A percentile compares a stretch with the other conserved stretches of the same genome.
Conservation (phyloP, 2,113 vertebrate genomes). For the Engystomops pustulosus region DNA sequence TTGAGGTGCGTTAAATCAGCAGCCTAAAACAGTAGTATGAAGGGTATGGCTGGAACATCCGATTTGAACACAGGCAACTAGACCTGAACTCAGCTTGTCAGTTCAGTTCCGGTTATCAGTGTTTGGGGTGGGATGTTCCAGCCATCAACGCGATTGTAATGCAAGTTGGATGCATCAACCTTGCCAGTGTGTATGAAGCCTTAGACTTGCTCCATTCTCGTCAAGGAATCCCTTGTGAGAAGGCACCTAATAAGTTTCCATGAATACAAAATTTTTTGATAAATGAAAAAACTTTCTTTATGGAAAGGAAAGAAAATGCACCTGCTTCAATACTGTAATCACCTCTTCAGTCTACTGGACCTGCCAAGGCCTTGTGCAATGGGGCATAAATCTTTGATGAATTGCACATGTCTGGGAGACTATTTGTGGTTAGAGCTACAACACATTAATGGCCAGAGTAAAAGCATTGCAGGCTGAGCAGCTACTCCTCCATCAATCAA, state of each 20-base stretch:
- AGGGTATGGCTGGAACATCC: no score
- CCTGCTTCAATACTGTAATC: background rate
- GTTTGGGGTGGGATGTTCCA: no score
- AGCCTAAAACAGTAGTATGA: no score
- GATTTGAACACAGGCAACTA: no score
- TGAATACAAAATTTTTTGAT: background rate
- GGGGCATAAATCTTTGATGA: conserved; percentile 31
- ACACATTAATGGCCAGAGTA: background rate
- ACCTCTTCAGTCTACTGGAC: background rate
- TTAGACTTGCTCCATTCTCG: no score
- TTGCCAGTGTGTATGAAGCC: no score
- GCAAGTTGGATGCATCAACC: no score
- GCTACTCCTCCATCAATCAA: conserved; percentile 30
- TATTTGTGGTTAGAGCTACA: conserved; percentile 30
- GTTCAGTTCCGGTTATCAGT: no score
- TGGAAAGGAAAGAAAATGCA: background rate
- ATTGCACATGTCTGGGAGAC: conserved; percentile 18
- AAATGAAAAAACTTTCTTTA: background rate
- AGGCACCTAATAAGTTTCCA: background rate
- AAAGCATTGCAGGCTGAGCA: background rate
- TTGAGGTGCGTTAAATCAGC: no score
- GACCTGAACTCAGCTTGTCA: no score
- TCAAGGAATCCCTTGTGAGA: background rate
- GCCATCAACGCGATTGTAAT: no score
- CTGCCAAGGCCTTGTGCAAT: conserved; percentile 49